A percentile compares a stretch with the other conserved stretches of the same genome.
Conservation (phyloP, 2,797 vertebrate species). For the Amazona finschi region DNA sequence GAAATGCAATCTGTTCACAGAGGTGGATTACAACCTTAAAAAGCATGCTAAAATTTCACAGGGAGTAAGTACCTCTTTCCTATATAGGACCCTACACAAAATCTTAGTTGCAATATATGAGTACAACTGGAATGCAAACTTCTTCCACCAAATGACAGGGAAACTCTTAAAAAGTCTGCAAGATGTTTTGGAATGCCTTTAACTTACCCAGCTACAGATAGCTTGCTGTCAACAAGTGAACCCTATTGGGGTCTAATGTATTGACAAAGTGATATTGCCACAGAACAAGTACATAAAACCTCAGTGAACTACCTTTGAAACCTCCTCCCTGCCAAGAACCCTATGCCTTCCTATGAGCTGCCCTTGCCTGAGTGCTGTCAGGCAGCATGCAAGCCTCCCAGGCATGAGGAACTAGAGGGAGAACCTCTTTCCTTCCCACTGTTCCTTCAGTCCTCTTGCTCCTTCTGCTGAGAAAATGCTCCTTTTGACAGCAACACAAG, state of each 20-base stretch:
- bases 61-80: not conserved
- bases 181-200: not conserved
- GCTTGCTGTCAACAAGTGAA: not conserved
- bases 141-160: accelerated
- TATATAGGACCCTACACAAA: not conserved
- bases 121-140: not conserved
- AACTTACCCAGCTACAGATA: not conserved
- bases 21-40: not conserved
- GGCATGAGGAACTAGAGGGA: not conserved
- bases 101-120: not conserved
- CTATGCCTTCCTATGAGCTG: not conserved
- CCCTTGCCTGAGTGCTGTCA: not conserved
- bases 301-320: not conserved
- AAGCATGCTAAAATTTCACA: not conserved
- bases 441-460: not conserved
- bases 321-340: not conserved
- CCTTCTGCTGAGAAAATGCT: not conserved
- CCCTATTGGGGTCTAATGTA: not conserved
- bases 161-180: not conserved
- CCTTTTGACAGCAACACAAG: not conserved
- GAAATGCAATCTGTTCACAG: not conserved
- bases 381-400: not conserved
- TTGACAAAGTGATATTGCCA: not conserved
- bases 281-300: not conserved
- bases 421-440: not conserved